A percentile compares a stretch with the other conserved stretches of the same genome.
These are phyloP conservation scores for Spizaetus ornatus DNA, from an alignment of 2,113 vertebrate genomes.

Conservation along the genomic window DNA sequence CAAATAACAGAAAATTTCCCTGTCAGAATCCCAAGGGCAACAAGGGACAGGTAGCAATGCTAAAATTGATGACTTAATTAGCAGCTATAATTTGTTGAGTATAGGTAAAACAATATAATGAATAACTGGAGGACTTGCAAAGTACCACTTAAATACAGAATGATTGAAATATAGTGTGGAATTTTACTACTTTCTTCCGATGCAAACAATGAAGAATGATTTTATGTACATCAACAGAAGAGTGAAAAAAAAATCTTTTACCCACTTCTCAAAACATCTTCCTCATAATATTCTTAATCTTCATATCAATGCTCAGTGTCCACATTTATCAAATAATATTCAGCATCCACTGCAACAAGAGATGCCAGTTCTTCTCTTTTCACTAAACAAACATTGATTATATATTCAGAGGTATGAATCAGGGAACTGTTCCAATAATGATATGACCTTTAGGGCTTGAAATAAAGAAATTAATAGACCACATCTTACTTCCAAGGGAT, in stretches of 20 bases:
- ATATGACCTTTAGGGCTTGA: not conserved
- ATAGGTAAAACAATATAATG: not conserved
- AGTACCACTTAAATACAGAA: not conserved
- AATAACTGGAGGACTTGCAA: not conserved
- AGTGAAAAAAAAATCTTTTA: not conserved
- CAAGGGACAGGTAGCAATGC: not conserved
- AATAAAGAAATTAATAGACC: not conserved
- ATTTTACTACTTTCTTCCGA: not conserved
- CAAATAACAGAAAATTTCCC: not conserved
- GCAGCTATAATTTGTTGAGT: not conserved
- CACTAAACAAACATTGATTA: not conserved
- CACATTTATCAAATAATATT: not conserved
- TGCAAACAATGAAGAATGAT: not conserved
- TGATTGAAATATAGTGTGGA: not conserved
- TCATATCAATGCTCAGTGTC: not conserved
- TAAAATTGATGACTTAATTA: slow-evolving; percentile 20
- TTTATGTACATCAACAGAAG: not conserved
- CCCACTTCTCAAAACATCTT: not conserved
- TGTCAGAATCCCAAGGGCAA: not conserved
- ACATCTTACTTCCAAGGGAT: not conserved
- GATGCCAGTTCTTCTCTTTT: not conserved
- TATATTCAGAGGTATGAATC: not conserved
- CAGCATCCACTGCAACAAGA: not conserved
- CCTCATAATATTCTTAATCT: not conserved
- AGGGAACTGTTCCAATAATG: not conserved